Conservation (phyloP, 2,888 invertebrate species). For the Aphelenchoides bicaudatus region DNA sequence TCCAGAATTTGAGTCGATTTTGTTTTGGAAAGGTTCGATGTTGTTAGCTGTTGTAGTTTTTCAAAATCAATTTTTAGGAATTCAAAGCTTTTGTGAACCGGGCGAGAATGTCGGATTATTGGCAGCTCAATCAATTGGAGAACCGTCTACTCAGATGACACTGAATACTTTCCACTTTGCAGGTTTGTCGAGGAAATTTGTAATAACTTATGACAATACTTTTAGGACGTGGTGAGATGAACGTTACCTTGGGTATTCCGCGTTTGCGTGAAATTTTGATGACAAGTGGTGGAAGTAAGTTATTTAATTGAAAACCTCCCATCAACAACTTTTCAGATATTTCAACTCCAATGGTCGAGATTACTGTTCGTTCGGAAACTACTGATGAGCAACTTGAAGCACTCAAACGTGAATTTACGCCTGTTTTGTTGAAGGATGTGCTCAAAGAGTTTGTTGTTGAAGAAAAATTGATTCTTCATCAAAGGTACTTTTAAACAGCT, state of each 20-base stretch:
- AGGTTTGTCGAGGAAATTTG: too few species aligned
- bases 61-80: conserved; percentile 31
- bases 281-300: conserved; percentile 73
- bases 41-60: not conserved
- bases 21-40: conserved; percentile 56
- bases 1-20: conserved; percentile 36
- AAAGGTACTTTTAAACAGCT: conserved; percentile 6
- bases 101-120: conserved; percentile 94
- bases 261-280: conserved; percentile 91
- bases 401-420: conserved; percentile 66
- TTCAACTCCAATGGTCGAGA: conserved; percentile 78
- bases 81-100: conserved; percentile 74
- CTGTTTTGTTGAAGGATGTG: conserved; percentile 73
- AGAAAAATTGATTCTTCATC: conserved; percentile 36
- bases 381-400: conserved; percentile 63
- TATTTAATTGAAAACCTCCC: not conserved
- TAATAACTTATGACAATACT: too few species aligned
- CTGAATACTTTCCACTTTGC: conserved; percentile 99
- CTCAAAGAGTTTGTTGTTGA: conserved; percentile 46
- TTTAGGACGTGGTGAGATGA: conserved; percentile 97
- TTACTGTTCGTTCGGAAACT: conserved; percentile 61
- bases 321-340: conserved; percentile 70
- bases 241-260: conserved; percentile 98
- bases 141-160: conserved; percentile 99
- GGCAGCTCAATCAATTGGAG: conserved; percentile 96